Evolutionary conservation across 2,888 invertebrate species (phyloP).

Genomic region (Sylvicola cinctus): DNA sequence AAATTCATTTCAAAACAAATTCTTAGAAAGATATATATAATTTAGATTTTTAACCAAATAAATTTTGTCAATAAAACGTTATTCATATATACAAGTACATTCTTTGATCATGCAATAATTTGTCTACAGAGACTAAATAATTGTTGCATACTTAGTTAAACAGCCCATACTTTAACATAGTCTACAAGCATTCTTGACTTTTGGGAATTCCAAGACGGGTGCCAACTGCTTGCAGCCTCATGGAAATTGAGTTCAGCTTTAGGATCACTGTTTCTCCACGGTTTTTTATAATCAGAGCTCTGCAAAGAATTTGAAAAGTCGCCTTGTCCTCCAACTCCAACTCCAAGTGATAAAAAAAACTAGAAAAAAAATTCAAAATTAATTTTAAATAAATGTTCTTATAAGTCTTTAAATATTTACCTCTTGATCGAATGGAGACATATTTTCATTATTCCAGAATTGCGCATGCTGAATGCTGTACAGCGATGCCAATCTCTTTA

Average conservation of each 20-base stretch:
- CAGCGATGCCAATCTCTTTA: conserved; percentile 14
- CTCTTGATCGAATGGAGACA: conserved; percentile 59
- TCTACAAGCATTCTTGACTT: conserved; percentile 20
- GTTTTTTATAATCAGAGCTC: conserved; percentile 35
- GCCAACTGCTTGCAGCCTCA: conserved; percentile 33
- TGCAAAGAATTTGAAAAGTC: conserved; percentile 39
- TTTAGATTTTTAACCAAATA: too few species aligned
- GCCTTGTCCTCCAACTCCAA: conserved; percentile 55
- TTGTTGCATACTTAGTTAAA: too few species aligned
- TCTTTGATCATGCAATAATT: too few species aligned
- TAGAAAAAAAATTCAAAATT: conserved; percentile 17
- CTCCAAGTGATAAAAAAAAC: conserved; percentile 56
- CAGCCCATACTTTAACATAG: conserved; percentile 19
- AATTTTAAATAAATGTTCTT: conserved; percentile 2
- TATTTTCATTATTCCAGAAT: conserved; percentile 35
- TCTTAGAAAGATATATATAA: too few species aligned
- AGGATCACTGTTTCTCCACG: conserved; percentile 49
- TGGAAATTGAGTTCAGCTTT: conserved; percentile 49
- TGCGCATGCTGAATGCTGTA: conserved; percentile 21
- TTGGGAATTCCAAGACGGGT: conserved; percentile 40
- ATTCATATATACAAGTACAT: too few species aligned
- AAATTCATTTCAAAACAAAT: too few species aligned
- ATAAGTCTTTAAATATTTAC: too few species aligned
- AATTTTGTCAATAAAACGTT: too few species aligned
- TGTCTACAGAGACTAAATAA: too few species aligned